Evolutionary conservation across 2,888 invertebrate species (phyloP), one percentile per base, ranked within the genome.

Genomic region (Eupithecia pulchellata): DNA sequence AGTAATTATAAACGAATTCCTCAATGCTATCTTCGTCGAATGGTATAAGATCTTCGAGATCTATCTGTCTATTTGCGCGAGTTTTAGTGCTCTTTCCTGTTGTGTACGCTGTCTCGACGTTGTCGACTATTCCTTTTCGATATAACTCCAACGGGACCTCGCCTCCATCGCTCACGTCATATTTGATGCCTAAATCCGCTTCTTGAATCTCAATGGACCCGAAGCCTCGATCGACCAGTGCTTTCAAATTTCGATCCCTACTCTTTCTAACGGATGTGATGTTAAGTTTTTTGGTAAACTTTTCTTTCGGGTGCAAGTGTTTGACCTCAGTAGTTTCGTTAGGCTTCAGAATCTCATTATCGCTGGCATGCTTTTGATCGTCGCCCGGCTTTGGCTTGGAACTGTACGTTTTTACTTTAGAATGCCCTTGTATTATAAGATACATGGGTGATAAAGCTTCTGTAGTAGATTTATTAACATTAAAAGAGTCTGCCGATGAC

Each of bases 401-500:
- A 17, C 97, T 96, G 82, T 97, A 97, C 0, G 97, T 97, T 91
- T 97, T 97, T 0, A 97, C 97, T 91, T 97, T 97, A 0, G 97
- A 97, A 86, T 97, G 97, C 0, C 97, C 97, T 87, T 97, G 97
- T 79, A 97, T 97, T 34, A 97, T 97, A 30, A 97, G 92, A 82
- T 97, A 97, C 95, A 96, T 89, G 0, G 97, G 96, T 66, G 95
- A 94, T 2, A 92, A 89, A 76, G 95, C 95, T 80, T 90, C 91
- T 8, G 89, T 88, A 29, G 89, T 84, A 52, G 85, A 76, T 75
- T 84, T 87, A n/a, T 72, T 66, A 66, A 84, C 84, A 74, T 89
- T 84, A 42, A 77, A 68, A 63, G 77, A 71, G 14, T 81, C 77
- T 0, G 95, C 95, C 27, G 95, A 95, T 72, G 95, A 94, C 17